phyloP scores from a whole-genome alignment of 2,797 vertebrate species.

The Cuniculus paca region DNA sequence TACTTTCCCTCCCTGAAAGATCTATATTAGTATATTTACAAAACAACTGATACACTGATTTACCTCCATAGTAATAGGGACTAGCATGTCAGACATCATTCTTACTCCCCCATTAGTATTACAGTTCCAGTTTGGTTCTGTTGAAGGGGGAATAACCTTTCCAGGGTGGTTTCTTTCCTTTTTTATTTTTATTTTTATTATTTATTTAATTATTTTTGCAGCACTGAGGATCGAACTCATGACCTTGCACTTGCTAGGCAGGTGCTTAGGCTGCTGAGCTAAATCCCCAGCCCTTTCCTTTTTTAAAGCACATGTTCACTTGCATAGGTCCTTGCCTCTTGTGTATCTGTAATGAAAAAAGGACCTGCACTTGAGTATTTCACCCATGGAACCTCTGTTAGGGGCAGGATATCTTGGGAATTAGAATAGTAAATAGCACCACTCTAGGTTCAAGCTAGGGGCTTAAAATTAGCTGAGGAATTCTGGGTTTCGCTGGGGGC shows the following conservation, averaged over 20 bases:
- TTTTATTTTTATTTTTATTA: background rate
- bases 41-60: background rate
- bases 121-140: background rate
- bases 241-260: no score
- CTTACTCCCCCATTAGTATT: background rate
- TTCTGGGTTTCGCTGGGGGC: background rate
- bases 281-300: no score
- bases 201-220: no score
- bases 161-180: background rate
- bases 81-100: background rate
- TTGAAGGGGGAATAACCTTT: background rate
- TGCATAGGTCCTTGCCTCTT: background rate
- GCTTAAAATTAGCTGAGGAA: background rate
- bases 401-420: background rate
- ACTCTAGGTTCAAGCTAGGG: background rate
- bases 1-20: background rate
- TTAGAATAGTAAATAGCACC: background rate
- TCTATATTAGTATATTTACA: background rate
- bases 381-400: background rate
- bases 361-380: background rate
- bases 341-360: background rate
- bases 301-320: background rate
- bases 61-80: background rate
- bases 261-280: no score
- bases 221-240: no score